Base-by-base conservation (phyloP, 2,113 vertebrate genomes). In the Spilogale gracilis region DNA sequence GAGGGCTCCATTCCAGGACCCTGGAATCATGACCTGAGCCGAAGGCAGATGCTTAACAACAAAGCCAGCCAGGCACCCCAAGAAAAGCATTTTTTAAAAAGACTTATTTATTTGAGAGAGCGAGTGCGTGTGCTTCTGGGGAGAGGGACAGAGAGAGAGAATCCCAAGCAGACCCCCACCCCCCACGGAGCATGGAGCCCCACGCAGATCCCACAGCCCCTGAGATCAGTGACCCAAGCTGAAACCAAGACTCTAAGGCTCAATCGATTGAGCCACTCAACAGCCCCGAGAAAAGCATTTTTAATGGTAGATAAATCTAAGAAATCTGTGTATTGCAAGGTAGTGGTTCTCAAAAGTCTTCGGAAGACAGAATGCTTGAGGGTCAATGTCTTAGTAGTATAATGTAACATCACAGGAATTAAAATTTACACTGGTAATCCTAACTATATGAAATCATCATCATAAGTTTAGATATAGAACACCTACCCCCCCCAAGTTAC, bases 271-370 rank as follows among this genome's bases (percentile, higher is more conserved):
- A 69, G 67, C 67, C 67, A n/a, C 16, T 17, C 32, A 69, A 16
- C 32, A 16, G 7, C 32, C 16, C 16, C 1, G 18, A 94, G 52
- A 91, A 94, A 95, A 76, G 60, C n/a, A 80, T 63, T 95, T 95
- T 89, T 73, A 90, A 95, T 67, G 30, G 48, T 16, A 91, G 43
- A 50, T 45, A 89, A 86, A 84, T 65, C 45, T 69, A 74, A 94
- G 84, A 89, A 48, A 83, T 50, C 9, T 86, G 69, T 23, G 45
- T 54, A 74, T n/a, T 80, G 43, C n/a, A 63, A 61, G 48, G 43
- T 5, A 45, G 63, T 54, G 63, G 50, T 54, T 65, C 43, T 81
- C 48, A 38, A 74, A 76, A 45, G 45, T 71, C 56, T 89, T 89
- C 25, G 71, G 73, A 23, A 80, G 48, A 38, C 12, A 91, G 50